These are phyloP conservation scores for Diachasma alloeum DNA, from an alignment of 1,140 invertebrate genomes.

Conservation along the genomic window DNA sequence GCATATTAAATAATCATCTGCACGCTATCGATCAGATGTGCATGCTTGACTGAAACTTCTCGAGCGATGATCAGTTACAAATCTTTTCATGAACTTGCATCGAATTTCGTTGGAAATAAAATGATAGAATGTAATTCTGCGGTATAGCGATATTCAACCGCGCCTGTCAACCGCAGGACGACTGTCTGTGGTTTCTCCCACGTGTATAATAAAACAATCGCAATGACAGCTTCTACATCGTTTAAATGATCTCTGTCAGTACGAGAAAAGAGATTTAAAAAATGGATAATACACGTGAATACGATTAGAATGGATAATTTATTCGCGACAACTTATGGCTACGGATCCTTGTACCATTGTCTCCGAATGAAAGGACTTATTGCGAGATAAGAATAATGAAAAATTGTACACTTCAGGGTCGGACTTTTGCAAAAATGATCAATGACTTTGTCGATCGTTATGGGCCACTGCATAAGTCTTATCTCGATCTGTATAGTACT, in stretches of 20 bases:
- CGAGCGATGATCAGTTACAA: too few species aligned
- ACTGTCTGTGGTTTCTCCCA: neutral
- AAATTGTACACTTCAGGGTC: conserved; percentile 70
- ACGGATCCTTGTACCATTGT: neutral
- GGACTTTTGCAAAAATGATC: conserved; percentile 78
- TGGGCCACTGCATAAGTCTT: conserved; percentile 71
- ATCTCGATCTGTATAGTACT: conserved; percentile 76
- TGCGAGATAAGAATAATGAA: conserved; percentile 18
- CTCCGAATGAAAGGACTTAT: neutral
- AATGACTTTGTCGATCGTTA: conserved; percentile 73
- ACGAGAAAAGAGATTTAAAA: neutral
- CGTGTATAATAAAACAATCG: neutral
- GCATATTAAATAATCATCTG: too few species aligned
- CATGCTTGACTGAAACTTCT: too few species aligned
- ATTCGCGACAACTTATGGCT: conserved; percentile 1
- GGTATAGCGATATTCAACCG: neutral
- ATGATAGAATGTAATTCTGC: neutral
- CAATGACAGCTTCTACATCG: neutral
- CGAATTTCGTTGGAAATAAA: too few species aligned
- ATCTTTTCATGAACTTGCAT: too few species aligned
- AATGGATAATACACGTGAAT: neutral
- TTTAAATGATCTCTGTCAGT: neutral
- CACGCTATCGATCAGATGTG: too few species aligned
- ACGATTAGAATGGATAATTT: neutral
- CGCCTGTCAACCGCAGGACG: neutral